Evolutionary conservation across 2,888 invertebrate species (phyloP), one percentile per base, ranked within the genome.

Genomic region (Agrotis clavis): DNA sequence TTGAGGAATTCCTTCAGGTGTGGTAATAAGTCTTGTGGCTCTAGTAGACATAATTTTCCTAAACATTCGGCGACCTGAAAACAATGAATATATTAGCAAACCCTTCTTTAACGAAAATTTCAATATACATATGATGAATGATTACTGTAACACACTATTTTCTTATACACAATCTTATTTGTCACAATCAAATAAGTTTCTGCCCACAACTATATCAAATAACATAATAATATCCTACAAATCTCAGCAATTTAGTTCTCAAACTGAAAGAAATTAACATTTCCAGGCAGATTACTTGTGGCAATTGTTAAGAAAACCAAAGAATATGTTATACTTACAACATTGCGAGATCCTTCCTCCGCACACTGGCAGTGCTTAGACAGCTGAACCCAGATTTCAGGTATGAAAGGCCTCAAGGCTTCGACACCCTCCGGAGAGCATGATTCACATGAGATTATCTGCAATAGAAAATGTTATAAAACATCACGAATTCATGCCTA

Each of bases 301-400:
- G 5, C 4, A 4, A 21, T 14, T 19, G 19, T 19, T 53, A 19
- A 13, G 21, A 54, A 54, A 54, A 54, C 7, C 4, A 4, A 6
- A 54, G 16, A 19, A 53, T 21, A 16, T 54, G 7, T 54, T 35
- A 35, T 7, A 96, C 96, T 87, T 90, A 96, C 99, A 7, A 99
- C 99, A 94, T 99, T 99, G 75, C 99, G 97, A 11, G 99, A 99
- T 54, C 99, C 99, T 94, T 99, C 99, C 95, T 99, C 99, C 0
- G 98, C 97, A 91, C 99, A 99, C 93, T 99, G 99, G 88, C 99
- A 99, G 91, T 99, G 99, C 88, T 98, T 97, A 87, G 99, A 99
- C 51, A 99, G 95, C 91, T 99, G 98, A 65, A 97, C 97, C 99
- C 99, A 99, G 88, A 99, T 99, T 71, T 98, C 98, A 73, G 98